These are phyloP conservation scores for Orcinus orca DNA, from an alignment of 2,113 vertebrate genomes.

Conservation along the genomic window DNA sequence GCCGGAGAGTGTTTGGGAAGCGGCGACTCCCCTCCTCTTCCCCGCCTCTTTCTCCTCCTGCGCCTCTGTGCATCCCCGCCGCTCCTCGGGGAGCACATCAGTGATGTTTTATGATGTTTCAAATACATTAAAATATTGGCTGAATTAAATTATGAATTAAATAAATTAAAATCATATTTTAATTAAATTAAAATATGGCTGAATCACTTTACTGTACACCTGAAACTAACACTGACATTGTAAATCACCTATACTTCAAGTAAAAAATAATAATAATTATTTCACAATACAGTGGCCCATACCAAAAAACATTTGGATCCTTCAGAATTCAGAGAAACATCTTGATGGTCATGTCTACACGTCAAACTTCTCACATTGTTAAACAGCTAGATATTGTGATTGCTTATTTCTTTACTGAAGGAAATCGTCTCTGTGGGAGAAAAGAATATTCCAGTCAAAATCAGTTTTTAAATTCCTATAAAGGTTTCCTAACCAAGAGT, in stretches of 20 bases:
- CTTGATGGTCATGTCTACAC: not conserved
- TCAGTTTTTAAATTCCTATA: not conserved
- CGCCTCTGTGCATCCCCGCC: slow-evolving; percentile 50
- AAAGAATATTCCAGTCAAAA: not conserved
- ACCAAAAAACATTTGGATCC: not conserved
- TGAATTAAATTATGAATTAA: too few relatives aligned
- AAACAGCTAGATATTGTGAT: not conserved
- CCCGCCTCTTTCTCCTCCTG: slow-evolving; percentile 69
- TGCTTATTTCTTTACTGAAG: not conserved
- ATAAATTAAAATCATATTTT: too few relatives aligned
- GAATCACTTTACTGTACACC: too few relatives aligned
- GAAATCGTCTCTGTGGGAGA: not conserved
- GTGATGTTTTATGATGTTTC: too few relatives aligned
- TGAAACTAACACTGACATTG: too few relatives aligned
- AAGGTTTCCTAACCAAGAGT: not conserved
- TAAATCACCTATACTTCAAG: not conserved
- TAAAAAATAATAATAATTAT: too few relatives aligned
- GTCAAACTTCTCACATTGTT: not conserved
- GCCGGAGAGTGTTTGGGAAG: too few relatives aligned
- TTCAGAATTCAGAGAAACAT: not conserved
- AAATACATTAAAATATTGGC: too few relatives aligned
- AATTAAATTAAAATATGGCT: too few relatives aligned
- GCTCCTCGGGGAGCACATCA: slow-evolving; percentile 64
- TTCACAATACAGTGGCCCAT: not conserved
- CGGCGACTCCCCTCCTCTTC: not conserved